Conservation (phyloP, 2,797 vertebrate species). For the Poeciliopsis paucimaculata region DNA sequence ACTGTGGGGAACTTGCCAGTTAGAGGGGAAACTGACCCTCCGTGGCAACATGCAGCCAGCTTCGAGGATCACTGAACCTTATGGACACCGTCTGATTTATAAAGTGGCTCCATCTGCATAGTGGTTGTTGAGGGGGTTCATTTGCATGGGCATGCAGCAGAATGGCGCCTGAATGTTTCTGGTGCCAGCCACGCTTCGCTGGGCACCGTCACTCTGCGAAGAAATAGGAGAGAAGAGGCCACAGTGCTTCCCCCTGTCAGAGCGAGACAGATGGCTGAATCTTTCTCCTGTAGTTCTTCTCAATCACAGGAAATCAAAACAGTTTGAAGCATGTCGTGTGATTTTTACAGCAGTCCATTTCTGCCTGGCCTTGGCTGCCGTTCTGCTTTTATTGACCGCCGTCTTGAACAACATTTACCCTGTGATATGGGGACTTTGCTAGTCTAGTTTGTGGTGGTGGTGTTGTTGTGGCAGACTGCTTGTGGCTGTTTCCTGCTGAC, state of each 20-base stretch:
- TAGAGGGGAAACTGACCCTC: conserved; percentile 23
- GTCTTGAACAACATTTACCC: conserved; percentile 18
- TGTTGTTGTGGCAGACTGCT: conserved; percentile 48
- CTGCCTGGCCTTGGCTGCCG: conserved; percentile 4
- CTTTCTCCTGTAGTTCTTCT: conserved; percentile 46
- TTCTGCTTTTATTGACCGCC: conserved; percentile 6
- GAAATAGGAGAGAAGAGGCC: conserved; percentile 44
- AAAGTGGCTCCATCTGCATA: conserved; percentile 74
- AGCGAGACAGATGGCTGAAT: conserved; percentile 68
- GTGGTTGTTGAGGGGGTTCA: conserved; percentile 64
- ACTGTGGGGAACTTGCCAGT: conserved; percentile 25
- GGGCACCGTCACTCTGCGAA: conserved; percentile 48
- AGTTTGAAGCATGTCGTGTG: neutral
- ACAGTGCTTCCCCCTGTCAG: conserved; percentile 35
- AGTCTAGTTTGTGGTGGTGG: conserved; percentile 38
- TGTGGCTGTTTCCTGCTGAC: conserved; percentile 54
- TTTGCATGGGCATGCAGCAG: conserved; percentile 66
- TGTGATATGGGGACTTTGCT: conserved; percentile 18
- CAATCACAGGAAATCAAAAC: conserved; percentile 32
- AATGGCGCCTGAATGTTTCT: conserved; percentile 57
- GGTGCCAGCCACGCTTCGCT: conserved; percentile 56
- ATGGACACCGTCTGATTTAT: conserved; percentile 66
- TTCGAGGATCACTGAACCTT: conserved; percentile 59
- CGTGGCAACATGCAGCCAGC: conserved; percentile 29
- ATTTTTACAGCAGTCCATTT: neutral